Evolutionary conservation across 2,797 vertebrate genomes (phyloP).

Genomic region (Syncerus caffer): DNA sequence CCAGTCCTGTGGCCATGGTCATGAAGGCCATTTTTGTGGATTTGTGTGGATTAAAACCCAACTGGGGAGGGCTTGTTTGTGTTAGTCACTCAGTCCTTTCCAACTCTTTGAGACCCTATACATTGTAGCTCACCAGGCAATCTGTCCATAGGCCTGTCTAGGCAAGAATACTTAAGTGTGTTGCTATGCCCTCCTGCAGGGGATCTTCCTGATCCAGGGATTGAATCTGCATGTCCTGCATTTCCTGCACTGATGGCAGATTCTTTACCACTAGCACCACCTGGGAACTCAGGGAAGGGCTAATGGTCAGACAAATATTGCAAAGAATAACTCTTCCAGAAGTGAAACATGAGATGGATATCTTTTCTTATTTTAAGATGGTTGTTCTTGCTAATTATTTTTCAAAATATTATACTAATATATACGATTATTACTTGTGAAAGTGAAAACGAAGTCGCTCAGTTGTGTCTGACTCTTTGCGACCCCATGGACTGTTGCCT

Average conservation of each 20-base stretch:
- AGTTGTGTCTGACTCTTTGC: fast-evolving
- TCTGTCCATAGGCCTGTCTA: background rate
- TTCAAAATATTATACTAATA: background rate
- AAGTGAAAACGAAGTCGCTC: background rate
- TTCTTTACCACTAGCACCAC: background rate
- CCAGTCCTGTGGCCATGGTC: background rate
- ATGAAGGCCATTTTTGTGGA: background rate
- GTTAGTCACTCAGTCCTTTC: background rate
- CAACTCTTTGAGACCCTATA: background rate
- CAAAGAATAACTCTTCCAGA: background rate
- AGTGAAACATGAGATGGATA: background rate
- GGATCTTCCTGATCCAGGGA: background rate
- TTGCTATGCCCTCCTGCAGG: background rate
- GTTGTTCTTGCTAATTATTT: background rate
- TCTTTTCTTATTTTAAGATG: background rate
- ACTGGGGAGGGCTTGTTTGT: background rate
- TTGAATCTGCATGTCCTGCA: background rate
- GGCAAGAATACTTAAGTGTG: background rate
- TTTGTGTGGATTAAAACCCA: background rate
- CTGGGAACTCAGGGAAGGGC: background rate
- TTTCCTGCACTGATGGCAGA: background rate
- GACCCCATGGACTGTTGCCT: background rate
- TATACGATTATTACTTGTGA: background rate
- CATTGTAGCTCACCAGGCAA: background rate
- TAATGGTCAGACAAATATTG: background rate